Percentiles rank a stretch among this genome's conserved stretches.
Conservation (phyloP, 2,113 vertebrate species). For the Danio rerio region DNA sequence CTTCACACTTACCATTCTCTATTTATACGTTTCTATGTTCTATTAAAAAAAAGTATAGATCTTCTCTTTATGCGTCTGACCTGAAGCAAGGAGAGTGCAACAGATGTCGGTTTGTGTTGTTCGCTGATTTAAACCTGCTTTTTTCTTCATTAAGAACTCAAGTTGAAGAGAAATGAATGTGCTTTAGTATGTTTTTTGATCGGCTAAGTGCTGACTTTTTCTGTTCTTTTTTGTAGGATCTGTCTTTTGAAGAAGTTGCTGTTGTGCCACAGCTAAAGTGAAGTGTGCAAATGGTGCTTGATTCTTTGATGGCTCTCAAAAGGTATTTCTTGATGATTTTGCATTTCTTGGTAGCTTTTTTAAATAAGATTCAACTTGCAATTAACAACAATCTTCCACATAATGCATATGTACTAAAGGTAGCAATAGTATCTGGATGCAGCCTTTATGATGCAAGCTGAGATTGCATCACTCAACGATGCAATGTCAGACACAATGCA, state of each 20-base stretch:
- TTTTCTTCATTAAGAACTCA: background rate
- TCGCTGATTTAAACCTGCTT: background rate
- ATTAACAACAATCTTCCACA: background rate
- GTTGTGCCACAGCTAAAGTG: background rate
- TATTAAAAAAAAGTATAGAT: slow-evolving; percentile 62
- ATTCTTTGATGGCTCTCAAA: background rate
- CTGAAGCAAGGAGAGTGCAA: slow-evolving; percentile 18
- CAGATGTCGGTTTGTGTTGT: slow-evolving; percentile 19
- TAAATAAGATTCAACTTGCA: background rate
- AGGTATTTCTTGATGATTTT: background rate
- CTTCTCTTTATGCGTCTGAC: slow-evolving; percentile 64
- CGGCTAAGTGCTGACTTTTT: background rate
- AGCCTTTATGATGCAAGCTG: too few relatives aligned
- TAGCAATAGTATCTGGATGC: too few relatives aligned
- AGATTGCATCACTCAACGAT: too few relatives aligned
- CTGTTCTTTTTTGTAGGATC: background rate
- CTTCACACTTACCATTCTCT: slow-evolving; percentile 64
- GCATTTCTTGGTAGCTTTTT: background rate
- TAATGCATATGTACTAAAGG: background rate
- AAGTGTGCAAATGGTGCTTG: background rate
- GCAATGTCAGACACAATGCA: too few relatives aligned
- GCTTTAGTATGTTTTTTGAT: background rate
- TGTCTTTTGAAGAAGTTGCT: background rate
- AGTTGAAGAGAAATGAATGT: background rate
- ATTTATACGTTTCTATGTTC: slow-evolving; percentile 66